phyloP scores from a whole-genome alignment of 1,140 invertebrate genomes.

The Pseudachorutes palmiensis region DNA sequence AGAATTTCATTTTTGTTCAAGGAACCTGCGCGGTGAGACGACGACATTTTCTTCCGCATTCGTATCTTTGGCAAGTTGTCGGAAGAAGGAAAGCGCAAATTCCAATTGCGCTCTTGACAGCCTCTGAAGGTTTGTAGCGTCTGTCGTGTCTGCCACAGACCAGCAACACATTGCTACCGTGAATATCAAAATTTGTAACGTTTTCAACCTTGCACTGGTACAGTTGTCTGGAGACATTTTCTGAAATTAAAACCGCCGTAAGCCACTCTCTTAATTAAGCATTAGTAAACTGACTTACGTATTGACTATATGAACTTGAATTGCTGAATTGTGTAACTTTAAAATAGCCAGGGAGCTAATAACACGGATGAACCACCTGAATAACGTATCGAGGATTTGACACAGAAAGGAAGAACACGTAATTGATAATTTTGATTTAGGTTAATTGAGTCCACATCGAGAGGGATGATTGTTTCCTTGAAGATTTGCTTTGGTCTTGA shows the following conservation, averaged over 20 bases:
- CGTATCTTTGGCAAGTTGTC: constrained; percentile 34
- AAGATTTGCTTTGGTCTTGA: too few relatives aligned
- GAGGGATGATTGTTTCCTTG: too few relatives aligned
- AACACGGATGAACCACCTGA: not conserved
- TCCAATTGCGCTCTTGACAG: constrained; percentile 41
- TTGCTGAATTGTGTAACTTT: not conserved
- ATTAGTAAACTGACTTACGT: not conserved
- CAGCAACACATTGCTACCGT: not conserved
- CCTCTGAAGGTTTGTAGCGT: constrained; percentile 36
- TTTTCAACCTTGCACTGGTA: not conserved
- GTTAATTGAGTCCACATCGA: too few relatives aligned
- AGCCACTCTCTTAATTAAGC: not conserved
- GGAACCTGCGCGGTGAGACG: constrained; percentile 40
- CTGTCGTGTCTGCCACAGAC: not conserved
- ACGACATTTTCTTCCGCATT: constrained; percentile 39
- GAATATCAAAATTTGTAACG: not conserved
- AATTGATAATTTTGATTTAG: not conserved
- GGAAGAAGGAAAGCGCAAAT: constrained; percentile 40
- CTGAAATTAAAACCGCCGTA: not conserved
- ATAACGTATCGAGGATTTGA: not conserved
- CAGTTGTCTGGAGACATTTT: not conserved
- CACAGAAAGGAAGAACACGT: not conserved
- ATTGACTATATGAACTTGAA: not conserved
- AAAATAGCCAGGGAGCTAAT: not conserved
- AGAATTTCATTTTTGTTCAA: constrained; percentile 10